These are phyloP conservation scores for Heteromurus nitidus DNA, from an alignment of 2,888 invertebrate genomes.

Conservation along the genomic window DNA sequence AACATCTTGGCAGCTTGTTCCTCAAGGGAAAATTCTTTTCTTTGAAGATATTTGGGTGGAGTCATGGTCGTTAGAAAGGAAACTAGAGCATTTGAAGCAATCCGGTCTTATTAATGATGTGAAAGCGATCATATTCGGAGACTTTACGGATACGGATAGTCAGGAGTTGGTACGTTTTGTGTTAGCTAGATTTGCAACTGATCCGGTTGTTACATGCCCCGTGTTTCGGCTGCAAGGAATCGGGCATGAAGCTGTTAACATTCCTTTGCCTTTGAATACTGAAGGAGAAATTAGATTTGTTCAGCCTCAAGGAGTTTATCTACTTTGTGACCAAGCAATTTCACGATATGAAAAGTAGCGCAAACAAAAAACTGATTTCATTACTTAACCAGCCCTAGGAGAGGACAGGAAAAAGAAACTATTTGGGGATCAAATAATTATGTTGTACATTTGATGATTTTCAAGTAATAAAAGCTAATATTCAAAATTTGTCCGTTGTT, in stretches of 20 bases:
- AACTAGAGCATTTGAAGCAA: constrained; percentile 57
- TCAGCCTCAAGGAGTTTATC: constrained; percentile 1
- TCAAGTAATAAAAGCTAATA: no score
- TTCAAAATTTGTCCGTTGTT: no score
- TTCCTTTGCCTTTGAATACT: constrained; percentile 51
- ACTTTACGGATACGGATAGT: constrained; percentile 43
- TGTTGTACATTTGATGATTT: no score
- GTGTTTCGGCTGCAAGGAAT: constrained; percentile 47
- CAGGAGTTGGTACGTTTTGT: constrained; percentile 27
- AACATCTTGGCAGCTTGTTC: constrained; percentile 60
- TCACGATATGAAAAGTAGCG: no score
- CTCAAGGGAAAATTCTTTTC: constrained; percentile 47
- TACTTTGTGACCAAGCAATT: neutral
- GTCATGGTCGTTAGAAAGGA: constrained; percentile 48
- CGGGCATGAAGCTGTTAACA: constrained; percentile 45
- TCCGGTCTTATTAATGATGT: constrained; percentile 38
- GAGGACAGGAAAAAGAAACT: no score
- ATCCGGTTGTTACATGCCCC: constrained; percentile 22
- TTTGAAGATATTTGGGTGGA: constrained; percentile 65
- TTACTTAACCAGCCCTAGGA: no score
- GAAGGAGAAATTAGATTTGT: constrained; percentile 15
- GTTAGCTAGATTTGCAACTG: constrained; percentile 31
- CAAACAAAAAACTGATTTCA: no score
- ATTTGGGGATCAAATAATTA: no score
- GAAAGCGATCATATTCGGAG: constrained; percentile 56